Conservation (phyloP, 2,113 vertebrate species). For the Ciconia boyciana region DNA sequence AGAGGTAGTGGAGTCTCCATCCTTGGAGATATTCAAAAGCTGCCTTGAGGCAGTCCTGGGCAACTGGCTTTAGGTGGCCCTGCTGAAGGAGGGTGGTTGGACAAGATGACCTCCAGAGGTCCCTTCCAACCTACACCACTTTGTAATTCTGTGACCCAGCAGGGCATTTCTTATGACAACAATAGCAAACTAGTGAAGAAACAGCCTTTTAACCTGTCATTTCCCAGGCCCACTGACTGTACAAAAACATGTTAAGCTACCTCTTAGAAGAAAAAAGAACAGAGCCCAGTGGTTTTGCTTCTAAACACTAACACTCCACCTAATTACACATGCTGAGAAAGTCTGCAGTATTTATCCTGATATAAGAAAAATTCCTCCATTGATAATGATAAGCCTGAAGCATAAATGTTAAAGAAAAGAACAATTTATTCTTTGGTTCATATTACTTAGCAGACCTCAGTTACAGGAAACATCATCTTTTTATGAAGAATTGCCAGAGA, state of each 20-base stretch:
- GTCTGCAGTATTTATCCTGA: not conserved
- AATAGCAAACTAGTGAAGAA: not conserved
- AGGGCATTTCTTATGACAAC: not conserved
- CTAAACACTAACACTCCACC: not conserved
- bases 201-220: not conserved
- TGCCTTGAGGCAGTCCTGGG: not conserved
- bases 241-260: not conserved
- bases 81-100: not conserved
- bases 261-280: not conserved
- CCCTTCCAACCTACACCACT: not conserved
- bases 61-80: not conserved
- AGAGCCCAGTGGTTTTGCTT: not conserved
- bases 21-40: not conserved
- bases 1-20: not conserved
- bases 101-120: not conserved
- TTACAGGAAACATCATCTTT: not conserved
- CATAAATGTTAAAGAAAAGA: not conserved
- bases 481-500: not conserved
- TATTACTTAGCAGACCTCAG: not conserved
- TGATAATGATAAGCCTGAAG: not conserved
- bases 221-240: not conserved
- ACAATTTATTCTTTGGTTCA: fast-evolving
- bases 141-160: not conserved
- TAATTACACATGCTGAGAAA: not conserved
- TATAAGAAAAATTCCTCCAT: not conserved